Conservation (phyloP, 1,140 invertebrate species). For the Zaprionus ghesquierei region DNA sequence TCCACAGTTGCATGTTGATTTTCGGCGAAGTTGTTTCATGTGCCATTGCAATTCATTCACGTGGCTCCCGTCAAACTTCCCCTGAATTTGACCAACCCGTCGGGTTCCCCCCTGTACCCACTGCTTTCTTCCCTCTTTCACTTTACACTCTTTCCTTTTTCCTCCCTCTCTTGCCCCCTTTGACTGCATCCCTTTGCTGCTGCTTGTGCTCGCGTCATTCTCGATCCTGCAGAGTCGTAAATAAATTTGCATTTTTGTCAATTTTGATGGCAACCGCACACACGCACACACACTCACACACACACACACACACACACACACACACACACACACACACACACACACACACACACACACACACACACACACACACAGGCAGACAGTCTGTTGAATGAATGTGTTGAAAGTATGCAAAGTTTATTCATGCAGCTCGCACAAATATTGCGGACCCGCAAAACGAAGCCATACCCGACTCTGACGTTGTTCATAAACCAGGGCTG, state of each 20-base stretch:
- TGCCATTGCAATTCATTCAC: slow-evolving; percentile 68
- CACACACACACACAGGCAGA: background rate
- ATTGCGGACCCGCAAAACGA: background rate
- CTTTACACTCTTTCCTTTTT: slow-evolving; percentile 31
- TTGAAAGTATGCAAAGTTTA: slow-evolving; percentile 67
- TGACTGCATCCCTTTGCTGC: background rate
- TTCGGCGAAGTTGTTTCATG: slow-evolving; percentile 57
- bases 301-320: background rate
- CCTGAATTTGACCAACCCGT: background rate
- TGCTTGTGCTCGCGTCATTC: slow-evolving; percentile 27
- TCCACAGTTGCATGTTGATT: slow-evolving; percentile 65
- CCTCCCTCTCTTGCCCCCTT: background rate
- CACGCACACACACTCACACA: slow-evolving; percentile 13
- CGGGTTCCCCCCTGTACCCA: background rate
- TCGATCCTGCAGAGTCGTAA: slow-evolving; percentile 67
- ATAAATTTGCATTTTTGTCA: slow-evolving; percentile 81
- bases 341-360: background rate
- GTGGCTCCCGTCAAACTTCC: slow-evolving; percentile 35
- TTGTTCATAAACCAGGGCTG: slow-evolving; percentile 15
- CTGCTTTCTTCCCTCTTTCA: background rate
- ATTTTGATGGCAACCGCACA: slow-evolving; percentile 66
- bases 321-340: background rate
- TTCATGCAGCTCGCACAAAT: slow-evolving; percentile 29
- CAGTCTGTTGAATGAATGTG: slow-evolving; percentile 40
- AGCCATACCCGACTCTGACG: background rate